These are phyloP conservation scores for Pterocles gutturalis DNA, from an alignment of 2,113 vertebrate genomes.

Conservation along the genomic window DNA sequence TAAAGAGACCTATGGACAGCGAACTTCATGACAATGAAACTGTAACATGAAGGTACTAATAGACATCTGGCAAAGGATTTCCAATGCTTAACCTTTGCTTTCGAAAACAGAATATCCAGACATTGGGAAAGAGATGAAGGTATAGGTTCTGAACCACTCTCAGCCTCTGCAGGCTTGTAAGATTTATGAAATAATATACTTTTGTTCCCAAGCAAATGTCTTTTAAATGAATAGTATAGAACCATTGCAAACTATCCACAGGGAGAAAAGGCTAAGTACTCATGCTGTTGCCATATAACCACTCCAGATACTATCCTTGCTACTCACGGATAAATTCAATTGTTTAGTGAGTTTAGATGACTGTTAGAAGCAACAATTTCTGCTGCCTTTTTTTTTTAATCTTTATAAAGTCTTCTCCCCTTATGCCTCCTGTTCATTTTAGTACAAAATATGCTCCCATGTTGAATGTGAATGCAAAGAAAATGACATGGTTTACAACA, in stretches of 20 bases:
- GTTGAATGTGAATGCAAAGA: constrained; percentile 2
- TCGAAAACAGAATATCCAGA: constrained; percentile 29
- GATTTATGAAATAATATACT: constrained; percentile 26
- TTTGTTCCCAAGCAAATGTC: constrained; percentile 22
- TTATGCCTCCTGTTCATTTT: background rate
- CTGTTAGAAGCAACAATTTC: background rate
- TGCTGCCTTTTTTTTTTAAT: background rate
- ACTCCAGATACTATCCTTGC: background rate
- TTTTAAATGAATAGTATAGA: constrained; percentile 17
- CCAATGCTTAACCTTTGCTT: constrained; percentile 26
- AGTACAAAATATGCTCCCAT: background rate
- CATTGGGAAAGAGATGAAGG: constrained; percentile 35
- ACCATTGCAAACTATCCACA: background rate
- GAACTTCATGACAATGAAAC: background rate
- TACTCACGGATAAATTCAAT: background rate
- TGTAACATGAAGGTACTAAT: background rate
- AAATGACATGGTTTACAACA: background rate
- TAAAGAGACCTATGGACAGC: background rate
- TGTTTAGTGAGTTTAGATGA: background rate
- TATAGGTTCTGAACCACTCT: background rate
- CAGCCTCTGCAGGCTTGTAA: constrained; percentile 45
- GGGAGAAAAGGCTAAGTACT: background rate
- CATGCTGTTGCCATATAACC: background rate
- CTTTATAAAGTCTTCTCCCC: constrained; percentile 32
- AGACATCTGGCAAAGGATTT: constrained; percentile 27